Base-by-base conservation (phyloP, 2,113 vertebrate species). In the Sclerurus mexicanus region DNA sequence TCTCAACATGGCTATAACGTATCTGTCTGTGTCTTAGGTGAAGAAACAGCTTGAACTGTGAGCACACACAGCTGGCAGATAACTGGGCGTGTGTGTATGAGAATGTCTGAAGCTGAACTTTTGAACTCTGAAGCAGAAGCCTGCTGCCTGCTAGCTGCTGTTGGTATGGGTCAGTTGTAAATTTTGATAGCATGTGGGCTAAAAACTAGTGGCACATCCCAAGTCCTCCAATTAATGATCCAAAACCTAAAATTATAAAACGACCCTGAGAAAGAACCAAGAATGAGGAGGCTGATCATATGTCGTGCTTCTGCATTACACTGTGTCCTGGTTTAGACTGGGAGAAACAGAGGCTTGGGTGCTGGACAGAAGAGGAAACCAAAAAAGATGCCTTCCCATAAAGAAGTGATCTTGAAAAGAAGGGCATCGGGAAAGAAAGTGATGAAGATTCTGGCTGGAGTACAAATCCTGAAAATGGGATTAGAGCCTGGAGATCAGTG, bases 41-140 rank as follows among this genome's bases (percentile, higher is more conserved):
- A 85, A 89, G 82, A 93, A 84, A 63, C 13, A 93, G 64, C 77
- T 68, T 71, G 28, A 89, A 37, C 44, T 59, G 39, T 81, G 87
- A 93, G 66, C 3, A 14, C 21, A 52, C 39, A 17, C 73, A 89
- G 77, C 74, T 78, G 87, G 73, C 72, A 94, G 84, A 86, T 76
- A 62, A 66, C 11, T 53, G 75, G 50, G 19, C 0, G 5, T 42
- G 13, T 21, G 30, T 19, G 25, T 37, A 31, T 58, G 14, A 47
- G 19, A 39, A 20, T 23, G 56, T 56, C 80, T 87, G 69, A 80
- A 84, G 31, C 17, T 35, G 78, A 96, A 90, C 91, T 91, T 91
- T 63, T 1, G 27, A 94, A 89, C 84, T 87, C 73, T 75, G 39
- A 42, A 62, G 64, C 22, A 66, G 68, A 59, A 87, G 64, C 18